These are phyloP conservation scores for Ispidina lecontei DNA, from an alignment of 2,797 vertebrate genomes.

Conservation along the genomic window DNA sequence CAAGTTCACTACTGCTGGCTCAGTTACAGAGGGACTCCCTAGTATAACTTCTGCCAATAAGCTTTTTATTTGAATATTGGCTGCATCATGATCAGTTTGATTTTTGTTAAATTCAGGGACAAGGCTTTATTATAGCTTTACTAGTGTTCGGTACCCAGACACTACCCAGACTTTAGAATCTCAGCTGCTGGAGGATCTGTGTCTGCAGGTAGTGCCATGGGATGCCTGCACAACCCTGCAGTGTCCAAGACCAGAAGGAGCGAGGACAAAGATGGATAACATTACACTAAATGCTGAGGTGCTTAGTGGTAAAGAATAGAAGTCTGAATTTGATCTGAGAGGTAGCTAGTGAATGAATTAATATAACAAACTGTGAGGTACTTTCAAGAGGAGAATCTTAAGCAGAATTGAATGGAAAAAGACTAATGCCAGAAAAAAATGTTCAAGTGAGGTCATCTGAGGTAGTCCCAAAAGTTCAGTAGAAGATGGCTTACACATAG, in stretches of 20 bases:
- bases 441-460: not conserved
- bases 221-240: not conserved
- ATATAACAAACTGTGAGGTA: not conserved
- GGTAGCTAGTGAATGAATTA: not conserved
- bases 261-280: accelerated
- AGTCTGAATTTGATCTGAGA: not conserved
- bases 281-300: not conserved
- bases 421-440: not conserved
- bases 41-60: not conserved
- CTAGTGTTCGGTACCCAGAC: not conserved
- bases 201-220: not conserved
- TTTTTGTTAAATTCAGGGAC: not conserved
- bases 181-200: not conserved
- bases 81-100: not conserved
- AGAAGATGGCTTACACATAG: not conserved
- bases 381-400: not conserved
- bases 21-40: not conserved
- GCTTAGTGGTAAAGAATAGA: not conserved
- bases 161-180: not conserved
- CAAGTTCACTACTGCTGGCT: not conserved
- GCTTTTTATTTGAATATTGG: not conserved
- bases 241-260: not conserved
- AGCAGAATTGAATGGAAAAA: not conserved
- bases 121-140: not conserved
- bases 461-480: not conserved